Percentiles rank a stretch among this genome's conserved stretches.
phyloP scores from a whole-genome alignment of 2,888 invertebrate genomes.

The Tetragonula carbonaria region DNA sequence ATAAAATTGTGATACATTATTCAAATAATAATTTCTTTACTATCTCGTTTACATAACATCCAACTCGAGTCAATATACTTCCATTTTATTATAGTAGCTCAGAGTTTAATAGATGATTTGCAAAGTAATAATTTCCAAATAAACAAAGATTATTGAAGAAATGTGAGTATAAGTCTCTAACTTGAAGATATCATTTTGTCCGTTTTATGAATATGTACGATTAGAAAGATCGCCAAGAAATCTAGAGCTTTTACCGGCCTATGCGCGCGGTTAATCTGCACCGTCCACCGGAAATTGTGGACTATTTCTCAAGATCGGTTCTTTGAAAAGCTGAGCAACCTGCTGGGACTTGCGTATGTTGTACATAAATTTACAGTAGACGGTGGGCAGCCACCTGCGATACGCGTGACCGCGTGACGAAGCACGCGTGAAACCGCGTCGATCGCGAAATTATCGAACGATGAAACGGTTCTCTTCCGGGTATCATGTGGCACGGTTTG shows the following conservation, averaged over 20 bases:
- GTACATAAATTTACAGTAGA: constrained; percentile 41
- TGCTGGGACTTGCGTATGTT: constrained; percentile 34
- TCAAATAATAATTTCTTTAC: no score
- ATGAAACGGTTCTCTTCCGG: constrained; percentile 57
- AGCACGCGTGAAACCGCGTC: constrained; percentile 59
- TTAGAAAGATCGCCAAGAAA: neutral
- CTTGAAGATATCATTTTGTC: neutral
- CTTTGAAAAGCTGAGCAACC: constrained; percentile 45
- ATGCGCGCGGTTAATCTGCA: constrained; percentile 40
- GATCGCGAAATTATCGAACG: constrained; percentile 60
- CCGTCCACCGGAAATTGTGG: constrained; percentile 43
- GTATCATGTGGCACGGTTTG: constrained; percentile 34
- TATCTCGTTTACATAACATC: no score
- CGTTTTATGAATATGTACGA: neutral
- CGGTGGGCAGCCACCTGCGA: constrained; percentile 54
- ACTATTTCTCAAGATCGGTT: constrained; percentile 25
- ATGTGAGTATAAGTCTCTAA: neutral
- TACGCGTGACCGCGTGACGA: constrained; percentile 64
- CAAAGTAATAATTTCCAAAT: neutral
- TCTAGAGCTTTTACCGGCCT: neutral
- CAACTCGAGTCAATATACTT: neutral
- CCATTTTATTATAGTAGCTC: neutral
- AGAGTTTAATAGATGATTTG: neutral
- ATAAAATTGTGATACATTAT: no score
- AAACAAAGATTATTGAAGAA: neutral